A percentile compares a stretch with the other conserved stretches of the same genome.
Evolutionary conservation across 2,113 vertebrate species (phyloP).

Genomic region (Ailuropoda melanoleuca): DNA sequence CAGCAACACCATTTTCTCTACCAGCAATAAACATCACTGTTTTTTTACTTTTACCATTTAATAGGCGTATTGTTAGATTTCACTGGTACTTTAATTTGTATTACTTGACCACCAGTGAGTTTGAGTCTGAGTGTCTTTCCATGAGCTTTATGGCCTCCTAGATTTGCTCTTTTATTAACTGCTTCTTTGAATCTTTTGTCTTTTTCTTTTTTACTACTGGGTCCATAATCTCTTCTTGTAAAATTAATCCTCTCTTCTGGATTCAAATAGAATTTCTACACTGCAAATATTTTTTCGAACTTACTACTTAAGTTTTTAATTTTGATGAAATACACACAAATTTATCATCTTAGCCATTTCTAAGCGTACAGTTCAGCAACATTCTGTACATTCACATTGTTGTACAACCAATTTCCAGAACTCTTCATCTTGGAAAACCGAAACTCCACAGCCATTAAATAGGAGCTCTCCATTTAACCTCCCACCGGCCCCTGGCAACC

Average conservation of each 20-base stretch:
- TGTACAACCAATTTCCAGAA: neutral
- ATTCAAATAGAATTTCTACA: neutral
- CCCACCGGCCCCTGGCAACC: neutral
- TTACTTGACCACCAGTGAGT: neutral
- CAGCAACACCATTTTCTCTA: neutral
- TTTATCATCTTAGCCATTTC: neutral
- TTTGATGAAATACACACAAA: neutral
- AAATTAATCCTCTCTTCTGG: neutral
- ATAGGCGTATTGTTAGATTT: neutral
- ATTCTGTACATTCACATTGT: neutral
- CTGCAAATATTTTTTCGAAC: neutral
- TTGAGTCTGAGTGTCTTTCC: neutral
- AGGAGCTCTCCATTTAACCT: neutral
- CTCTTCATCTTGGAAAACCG: neutral
- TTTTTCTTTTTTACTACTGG: neutral
- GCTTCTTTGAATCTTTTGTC: neutral
- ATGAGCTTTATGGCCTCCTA: neutral
- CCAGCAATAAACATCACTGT: neutral
- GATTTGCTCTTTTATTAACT: neutral
- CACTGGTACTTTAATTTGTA: neutral
- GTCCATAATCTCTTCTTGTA: neutral
- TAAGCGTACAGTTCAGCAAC: neutral
- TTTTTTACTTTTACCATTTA: neutral
- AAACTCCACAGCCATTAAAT: neutral
- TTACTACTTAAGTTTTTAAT: neutral